Evolutionary conservation across 2,113 vertebrate genomes (phyloP), one percentile per base, ranked within the genome.

Genomic region (Uropsilus gracilis): DNA sequence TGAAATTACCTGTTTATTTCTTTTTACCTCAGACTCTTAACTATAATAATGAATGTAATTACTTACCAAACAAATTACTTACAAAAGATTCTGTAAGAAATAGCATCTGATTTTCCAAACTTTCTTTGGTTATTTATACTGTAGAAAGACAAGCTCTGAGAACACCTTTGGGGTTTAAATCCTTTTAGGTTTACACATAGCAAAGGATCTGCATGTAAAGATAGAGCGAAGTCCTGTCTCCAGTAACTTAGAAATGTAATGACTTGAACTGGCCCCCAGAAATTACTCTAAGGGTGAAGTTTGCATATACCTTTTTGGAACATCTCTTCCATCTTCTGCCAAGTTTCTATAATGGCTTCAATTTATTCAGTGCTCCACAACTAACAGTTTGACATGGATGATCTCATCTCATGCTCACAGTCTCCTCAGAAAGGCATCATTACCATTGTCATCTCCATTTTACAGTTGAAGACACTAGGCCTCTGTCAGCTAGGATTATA

Each of bases 11-110:
- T 81, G 30, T 48, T 66, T 71, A 6, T 26, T 90, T 91, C 39
- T 69, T 59, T 88, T 34, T 18, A 8, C 8, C 69, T 95, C 57
- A 69, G 66, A 44, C 39, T 90, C 57, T 81, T 81, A 81, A 87
- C 63, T 12, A 72, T 90, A 76, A 55, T 73, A 84, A 39, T 84
- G 26, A 87, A 66, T 72, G n/a, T 30, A 73, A 44, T 94, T 71
- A 81, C 63, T 61, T 6, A 86, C 20, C 63, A 81, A 76, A 72
- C 4, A 59, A 76, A 39, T 76, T 81, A 80, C 59, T n/a, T n/a
- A n/a, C 48, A 53, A 84, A 48, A 83, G n/a, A 94, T 80, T 75
- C 71, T 75, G 2, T 76, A 39, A 90, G 73, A 87, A 88, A 85
- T 64, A 69, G 37, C 50, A 6, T 78, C 39, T 82, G 55, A 76